These are phyloP conservation scores for Myrmecobius fasciatus DNA, from an alignment of 2,113 vertebrate genomes.

Conservation along the genomic window DNA sequence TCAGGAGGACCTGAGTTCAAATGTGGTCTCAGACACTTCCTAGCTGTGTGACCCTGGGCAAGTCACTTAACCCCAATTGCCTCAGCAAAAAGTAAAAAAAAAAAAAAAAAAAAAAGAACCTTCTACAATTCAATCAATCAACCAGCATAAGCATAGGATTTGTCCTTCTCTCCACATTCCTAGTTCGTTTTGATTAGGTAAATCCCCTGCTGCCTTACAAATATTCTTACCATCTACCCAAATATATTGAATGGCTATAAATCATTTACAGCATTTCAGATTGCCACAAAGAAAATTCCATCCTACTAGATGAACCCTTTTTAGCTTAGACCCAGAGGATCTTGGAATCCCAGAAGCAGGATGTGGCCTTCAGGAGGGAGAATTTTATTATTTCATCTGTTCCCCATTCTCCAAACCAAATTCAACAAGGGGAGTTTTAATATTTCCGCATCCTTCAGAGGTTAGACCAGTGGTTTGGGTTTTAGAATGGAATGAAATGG, in stretches of 20 bases:
- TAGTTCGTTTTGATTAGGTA: slow-evolving; percentile 35
- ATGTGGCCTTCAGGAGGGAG: not conserved
- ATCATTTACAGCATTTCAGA: slow-evolving; percentile 5
- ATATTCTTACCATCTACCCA: slow-evolving; percentile 6
- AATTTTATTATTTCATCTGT: slow-evolving; percentile 25
- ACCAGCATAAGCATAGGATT: slow-evolving; percentile 4
- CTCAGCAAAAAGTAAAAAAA: too few relatives aligned
- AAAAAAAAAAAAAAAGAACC: too few relatives aligned
- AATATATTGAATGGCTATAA: slow-evolving; percentile 26
- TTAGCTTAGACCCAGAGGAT: not conserved
- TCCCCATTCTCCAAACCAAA: slow-evolving; percentile 8
- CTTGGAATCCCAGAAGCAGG: not conserved
- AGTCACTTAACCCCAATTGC: too few relatives aligned
- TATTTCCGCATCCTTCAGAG: slow-evolving; percentile 10
- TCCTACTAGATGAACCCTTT: not conserved
- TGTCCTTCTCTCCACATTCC: slow-evolving; percentile 31
- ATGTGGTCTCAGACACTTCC: too few relatives aligned
- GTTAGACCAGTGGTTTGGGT: not conserved
- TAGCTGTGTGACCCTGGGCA: too few relatives aligned
- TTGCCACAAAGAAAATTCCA: slow-evolving; percentile 30
- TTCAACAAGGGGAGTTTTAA: not conserved
- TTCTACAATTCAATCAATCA: not conserved
- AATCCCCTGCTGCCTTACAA: slow-evolving; percentile 11
- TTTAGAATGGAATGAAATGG: not conserved
- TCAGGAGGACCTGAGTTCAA: too few relatives aligned